These are phyloP conservation scores for Archocentrus centrarchus DNA, from an alignment of 2,113 vertebrate genomes.

Conservation along the genomic window DNA sequence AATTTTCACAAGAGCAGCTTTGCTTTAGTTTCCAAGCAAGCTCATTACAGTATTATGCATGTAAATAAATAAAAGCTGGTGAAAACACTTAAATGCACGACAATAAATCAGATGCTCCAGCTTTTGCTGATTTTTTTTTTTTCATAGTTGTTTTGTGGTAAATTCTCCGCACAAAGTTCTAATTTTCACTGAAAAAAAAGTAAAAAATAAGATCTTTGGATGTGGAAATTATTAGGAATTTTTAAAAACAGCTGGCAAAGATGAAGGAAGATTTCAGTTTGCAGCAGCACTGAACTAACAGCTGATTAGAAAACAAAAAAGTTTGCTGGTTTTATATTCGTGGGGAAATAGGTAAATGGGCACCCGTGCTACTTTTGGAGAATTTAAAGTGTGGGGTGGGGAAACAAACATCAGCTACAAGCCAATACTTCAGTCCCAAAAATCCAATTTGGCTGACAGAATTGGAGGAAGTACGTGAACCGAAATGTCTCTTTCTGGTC, in stretches of 20 bases:
- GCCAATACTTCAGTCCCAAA: conserved; percentile 15
- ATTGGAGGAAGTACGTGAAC: neutral
- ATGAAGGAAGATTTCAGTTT: neutral
- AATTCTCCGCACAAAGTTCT: neutral
- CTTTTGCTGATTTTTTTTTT: neutral
- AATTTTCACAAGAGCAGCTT: neutral
- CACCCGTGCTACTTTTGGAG: accelerated
- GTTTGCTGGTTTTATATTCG: neutral
- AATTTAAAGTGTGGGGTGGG: neutral
- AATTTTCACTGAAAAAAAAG: neutral
- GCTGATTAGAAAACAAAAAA: neutral
- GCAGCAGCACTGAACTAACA: neutral
- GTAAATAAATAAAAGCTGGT: conserved; percentile 15
- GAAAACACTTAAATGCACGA: neutral
- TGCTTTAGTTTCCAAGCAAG: conserved; percentile 7
- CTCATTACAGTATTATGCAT: neutral
- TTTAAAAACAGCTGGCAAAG: neutral
- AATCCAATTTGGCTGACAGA: conserved; percentile 32
- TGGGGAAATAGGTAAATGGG: neutral
- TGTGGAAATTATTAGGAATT: neutral
- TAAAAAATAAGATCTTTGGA: neutral
- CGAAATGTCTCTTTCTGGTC: neutral
- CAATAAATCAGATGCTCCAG: neutral
- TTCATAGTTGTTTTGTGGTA: neutral
- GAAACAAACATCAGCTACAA: neutral